phyloP scores from a whole-genome alignment of 2,888 invertebrate genomes.

The Formica aserva region DNA sequence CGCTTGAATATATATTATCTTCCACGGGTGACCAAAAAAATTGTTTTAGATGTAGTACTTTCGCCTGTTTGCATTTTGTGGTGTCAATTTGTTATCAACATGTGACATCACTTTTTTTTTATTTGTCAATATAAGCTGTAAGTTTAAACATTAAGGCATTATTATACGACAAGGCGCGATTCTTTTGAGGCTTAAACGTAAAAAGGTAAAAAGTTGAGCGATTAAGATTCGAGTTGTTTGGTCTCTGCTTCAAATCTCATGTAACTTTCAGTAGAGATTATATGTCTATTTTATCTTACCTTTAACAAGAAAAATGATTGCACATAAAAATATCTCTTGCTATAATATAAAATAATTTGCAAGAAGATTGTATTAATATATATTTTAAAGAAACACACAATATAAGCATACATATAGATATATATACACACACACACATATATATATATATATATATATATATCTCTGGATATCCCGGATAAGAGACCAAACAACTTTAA shows the following conservation, averaged over 20 bases:
- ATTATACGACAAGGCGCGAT: slow-evolving; percentile 81
- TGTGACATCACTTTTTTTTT: slow-evolving; percentile 81
- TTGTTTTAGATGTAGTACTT: slow-evolving; percentile 80
- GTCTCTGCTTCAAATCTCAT: slow-evolving; percentile 77
- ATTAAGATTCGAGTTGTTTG: slow-evolving; percentile 82
- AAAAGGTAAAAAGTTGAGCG: slow-evolving; percentile 75
- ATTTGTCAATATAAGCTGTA: slow-evolving; percentile 85
- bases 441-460: neutral
- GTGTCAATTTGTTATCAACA: slow-evolving; percentile 80
- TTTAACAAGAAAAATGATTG: slow-evolving; percentile 32
- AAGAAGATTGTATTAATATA: slow-evolving; percentile 15
- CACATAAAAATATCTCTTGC: neutral
- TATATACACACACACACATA: neutral
- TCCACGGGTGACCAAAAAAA: slow-evolving; percentile 85
- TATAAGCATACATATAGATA: neutral
- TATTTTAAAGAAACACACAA: neutral
- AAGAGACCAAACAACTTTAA: slow-evolving; percentile 84
- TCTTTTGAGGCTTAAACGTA: slow-evolving; percentile 80
- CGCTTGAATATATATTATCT: slow-evolving; percentile 81
- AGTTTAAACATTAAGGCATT: slow-evolving; percentile 85
- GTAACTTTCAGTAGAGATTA: slow-evolving; percentile 21
- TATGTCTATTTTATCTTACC: slow-evolving; percentile 31
- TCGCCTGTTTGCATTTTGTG: slow-evolving; percentile 82
- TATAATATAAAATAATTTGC: slow-evolving; percentile 11
- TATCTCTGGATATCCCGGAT: slow-evolving; percentile 29